These are phyloP conservation scores for Drepanosiphum platanoidis DNA, from an alignment of 2,888 invertebrate species.

Conservation along the genomic window DNA sequence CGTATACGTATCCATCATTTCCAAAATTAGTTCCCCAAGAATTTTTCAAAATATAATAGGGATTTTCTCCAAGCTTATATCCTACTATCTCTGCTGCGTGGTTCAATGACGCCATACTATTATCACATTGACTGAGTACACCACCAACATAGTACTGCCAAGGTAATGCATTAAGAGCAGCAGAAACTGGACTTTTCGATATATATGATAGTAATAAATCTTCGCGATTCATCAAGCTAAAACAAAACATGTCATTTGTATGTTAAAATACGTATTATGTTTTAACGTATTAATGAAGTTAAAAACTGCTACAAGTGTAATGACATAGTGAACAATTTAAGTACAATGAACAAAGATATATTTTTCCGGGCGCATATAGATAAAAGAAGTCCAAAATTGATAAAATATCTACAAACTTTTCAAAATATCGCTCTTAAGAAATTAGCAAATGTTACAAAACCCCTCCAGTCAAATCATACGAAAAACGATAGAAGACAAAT, in stretches of 20 bases:
- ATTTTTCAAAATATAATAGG: slow-evolving; percentile 85
- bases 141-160: slow-evolving; percentile 91
- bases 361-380: no score
- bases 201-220: slow-evolving; percentile 72
- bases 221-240: slow-evolving; percentile 75
- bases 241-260: slow-evolving; percentile 50
- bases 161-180: slow-evolving; percentile 82
- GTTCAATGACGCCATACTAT: slow-evolving; percentile 72
- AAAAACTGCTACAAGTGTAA: no score
- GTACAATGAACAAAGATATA: no score
- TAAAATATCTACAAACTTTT: no score
- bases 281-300: background rate
- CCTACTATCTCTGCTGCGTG: slow-evolving; percentile 87
- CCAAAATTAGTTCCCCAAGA: slow-evolving; percentile 86
- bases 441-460: no score
- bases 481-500: no score
- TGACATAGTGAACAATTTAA: no score
- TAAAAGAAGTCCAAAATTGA: no score
- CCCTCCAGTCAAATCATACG: no score
- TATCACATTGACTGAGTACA: slow-evolving; percentile 83
- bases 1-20: slow-evolving; percentile 78
- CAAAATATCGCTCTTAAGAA: no score
- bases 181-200: slow-evolving; percentile 76
- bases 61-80: slow-evolving; percentile 77
- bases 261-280: background rate